phyloP scores from a whole-genome alignment of 2,888 invertebrate species.

The Baccha elongata region DNA sequence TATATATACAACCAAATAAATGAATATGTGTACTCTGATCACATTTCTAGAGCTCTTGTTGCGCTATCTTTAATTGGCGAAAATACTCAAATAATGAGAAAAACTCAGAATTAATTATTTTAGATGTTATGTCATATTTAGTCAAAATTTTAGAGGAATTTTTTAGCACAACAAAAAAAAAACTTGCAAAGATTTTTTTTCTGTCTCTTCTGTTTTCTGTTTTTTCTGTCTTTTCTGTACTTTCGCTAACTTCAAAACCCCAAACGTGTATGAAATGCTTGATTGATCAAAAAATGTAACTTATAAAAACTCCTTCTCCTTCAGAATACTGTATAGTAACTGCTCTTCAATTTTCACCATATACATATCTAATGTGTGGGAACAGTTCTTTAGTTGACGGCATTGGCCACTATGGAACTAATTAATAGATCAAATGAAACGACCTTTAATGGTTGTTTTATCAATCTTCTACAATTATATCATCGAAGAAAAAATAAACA shows the following conservation, averaged over 20 bases:
- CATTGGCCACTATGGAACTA: conserved; percentile 27
- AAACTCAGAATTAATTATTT: conserved; percentile 45
- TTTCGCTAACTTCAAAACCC: not conserved
- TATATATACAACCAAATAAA: not conserved
- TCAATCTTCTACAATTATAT: conserved; percentile 54
- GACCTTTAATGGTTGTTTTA: conserved; percentile 58
- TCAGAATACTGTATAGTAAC: not conserved
- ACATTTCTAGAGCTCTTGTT: not conserved
- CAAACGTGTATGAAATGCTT: not conserved
- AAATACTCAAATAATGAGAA: conserved; percentile 26
- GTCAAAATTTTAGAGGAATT: not conserved
- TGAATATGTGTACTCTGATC: not conserved
- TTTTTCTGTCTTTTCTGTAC: not conserved
- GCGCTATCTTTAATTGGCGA: conserved; percentile 17
- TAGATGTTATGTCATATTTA: conserved; percentile 32
- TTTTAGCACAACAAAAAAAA: not conserved
- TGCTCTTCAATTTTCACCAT: not conserved
- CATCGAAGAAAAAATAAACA: conserved; percentile 10
- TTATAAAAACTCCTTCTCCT: not conserved
- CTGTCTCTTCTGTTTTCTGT: not conserved
- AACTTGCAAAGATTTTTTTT: too few relatives aligned
- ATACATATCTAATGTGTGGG: conserved; percentile 36
- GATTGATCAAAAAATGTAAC: not conserved
- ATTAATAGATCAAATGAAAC: conserved; percentile 68
- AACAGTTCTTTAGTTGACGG: conserved; percentile 26